phyloP scores from a whole-genome alignment of 2,888 invertebrate species.

The Acanthosepion lycidas region DNA sequence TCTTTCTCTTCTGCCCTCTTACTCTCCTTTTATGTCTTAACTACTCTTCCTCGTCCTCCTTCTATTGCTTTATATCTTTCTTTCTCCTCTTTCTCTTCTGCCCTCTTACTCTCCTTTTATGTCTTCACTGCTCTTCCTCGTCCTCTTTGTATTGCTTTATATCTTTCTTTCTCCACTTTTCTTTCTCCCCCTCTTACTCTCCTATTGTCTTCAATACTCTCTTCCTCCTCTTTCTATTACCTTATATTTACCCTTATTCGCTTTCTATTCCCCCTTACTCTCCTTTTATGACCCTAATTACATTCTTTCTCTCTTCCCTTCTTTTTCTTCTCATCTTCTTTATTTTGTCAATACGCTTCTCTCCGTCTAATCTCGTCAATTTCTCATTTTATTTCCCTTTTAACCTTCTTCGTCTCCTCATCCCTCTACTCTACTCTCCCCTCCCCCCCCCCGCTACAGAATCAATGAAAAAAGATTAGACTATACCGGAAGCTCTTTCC shows the following conservation, averaged over 20 bases:
- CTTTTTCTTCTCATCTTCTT: neutral
- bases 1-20: too few relatives aligned
- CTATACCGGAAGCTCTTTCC: too few relatives aligned
- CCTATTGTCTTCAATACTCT: too few relatives aligned
- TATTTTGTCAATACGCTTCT: neutral
- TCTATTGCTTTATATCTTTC: too few relatives aligned
- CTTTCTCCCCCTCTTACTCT: neutral
- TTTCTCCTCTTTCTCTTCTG: too few relatives aligned
- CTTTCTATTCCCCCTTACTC: neutral
- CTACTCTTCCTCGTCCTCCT: too few relatives aligned
- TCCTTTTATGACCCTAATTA: neutral
- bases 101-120: neutral
- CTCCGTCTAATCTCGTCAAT: neutral
- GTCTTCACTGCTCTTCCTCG: neutral
- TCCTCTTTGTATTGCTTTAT: neutral
- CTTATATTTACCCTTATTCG: too few relatives aligned
- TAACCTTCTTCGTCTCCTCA: neutral
- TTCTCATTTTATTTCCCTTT: neutral
- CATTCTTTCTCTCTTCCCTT: neutral
- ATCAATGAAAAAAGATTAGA: too few relatives aligned
- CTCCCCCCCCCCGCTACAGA: too few relatives aligned
- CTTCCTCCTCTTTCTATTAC: neutral
- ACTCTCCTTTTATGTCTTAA: too few relatives aligned
- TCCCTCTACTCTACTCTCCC: too few relatives aligned
- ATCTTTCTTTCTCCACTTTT: neutral